Evolutionary conservation across 2,113 vertebrate species (phyloP), one percentile per base, ranked within the genome.

Genomic region (Laticauda laticaudata): DNA sequence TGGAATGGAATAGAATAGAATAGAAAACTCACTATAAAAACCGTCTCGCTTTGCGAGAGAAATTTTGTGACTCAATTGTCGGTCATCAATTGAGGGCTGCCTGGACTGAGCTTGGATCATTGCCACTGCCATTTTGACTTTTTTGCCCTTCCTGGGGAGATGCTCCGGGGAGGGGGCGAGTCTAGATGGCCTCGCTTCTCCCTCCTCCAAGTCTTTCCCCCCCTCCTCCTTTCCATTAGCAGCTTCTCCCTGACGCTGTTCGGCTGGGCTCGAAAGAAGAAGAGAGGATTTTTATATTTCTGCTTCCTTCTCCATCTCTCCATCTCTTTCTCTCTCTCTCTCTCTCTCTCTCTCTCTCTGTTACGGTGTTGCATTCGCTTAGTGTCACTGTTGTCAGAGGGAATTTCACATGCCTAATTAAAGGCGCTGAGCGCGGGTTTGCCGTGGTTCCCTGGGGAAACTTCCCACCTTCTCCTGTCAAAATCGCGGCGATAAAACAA

Each of bases 321-420:
- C 1, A 1, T 48, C 48, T 48, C 48, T 7, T 6, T 6, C 48
- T 48, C 6, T 48, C 48, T 6, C 9, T 90, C 5, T 57, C 3
- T 12, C 89, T 48, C 45, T 48, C 5, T 48, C 48, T 48, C 48
- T 48, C 48, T 48, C 48, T 48, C 48, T 48, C 48, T 48, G 48
- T 56, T 20, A 85, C 88, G 86, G 91, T 0, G 0, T 57, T 24
- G 1, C 61, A 18, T 4, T 94, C 53, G 0, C 48, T 87, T 51
- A 61, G 90, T 90, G n/a, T 14, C 8, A 6, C 21, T 2, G 86
- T 92, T 94, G 88, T 11, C 88, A 15, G 93, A 7, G 0, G 91
- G 92, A 92, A 92, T 95, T 93, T 94, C 94, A 92, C 93, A 26
- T 43, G 95, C 90, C 96, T 92, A 94, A 96, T 96, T 95, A 96